Evolutionary conservation across 2,797 vertebrate species (phyloP).

Genomic region (Lepilemur septentrionalis): DNA sequence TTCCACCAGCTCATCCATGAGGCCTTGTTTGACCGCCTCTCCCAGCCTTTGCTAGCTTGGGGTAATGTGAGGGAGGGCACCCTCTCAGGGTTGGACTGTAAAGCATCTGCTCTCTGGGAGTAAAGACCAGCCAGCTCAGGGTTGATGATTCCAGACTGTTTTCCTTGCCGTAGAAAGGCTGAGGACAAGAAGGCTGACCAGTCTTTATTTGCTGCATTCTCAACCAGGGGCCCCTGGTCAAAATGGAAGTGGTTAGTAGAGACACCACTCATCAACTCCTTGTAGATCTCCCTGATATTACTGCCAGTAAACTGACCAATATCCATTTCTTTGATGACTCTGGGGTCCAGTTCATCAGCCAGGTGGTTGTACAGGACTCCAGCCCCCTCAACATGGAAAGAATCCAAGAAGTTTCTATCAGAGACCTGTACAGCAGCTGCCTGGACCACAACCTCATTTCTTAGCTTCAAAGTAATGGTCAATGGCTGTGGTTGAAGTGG

Average conservation of each 20-base stretch:
- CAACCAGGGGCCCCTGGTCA: slow-evolving; percentile 78
- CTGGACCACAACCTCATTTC: slow-evolving; percentile 70
- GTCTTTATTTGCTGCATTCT: slow-evolving; percentile 68
- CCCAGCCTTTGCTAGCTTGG: not conserved
- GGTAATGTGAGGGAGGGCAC: not conserved
- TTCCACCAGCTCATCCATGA: slow-evolving; percentile 80
- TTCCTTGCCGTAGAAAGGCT: slow-evolving; percentile 56
- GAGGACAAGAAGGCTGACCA: slow-evolving; percentile 68
- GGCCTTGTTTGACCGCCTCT: not conserved
- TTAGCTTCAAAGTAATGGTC: slow-evolving; percentile 71
- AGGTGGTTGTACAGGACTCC: slow-evolving; percentile 85
- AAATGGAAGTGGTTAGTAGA: slow-evolving; percentile 80
- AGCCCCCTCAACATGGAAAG: slow-evolving; percentile 72
- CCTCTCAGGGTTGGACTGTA: not conserved
- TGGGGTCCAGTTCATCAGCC: slow-evolving; percentile 80
- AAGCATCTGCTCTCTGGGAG: not conserved
- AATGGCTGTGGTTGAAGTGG: slow-evolving; percentile 72
- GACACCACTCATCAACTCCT: slow-evolving; percentile 80
- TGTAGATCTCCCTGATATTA: slow-evolving; percentile 82
- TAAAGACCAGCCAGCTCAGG: slow-evolving; percentile 71
- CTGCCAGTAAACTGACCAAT: slow-evolving; percentile 60
- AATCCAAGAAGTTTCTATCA: slow-evolving; percentile 72
- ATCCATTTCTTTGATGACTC: slow-evolving; percentile 78
- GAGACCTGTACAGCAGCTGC: slow-evolving; percentile 79
- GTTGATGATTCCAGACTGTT: slow-evolving; percentile 77